Evolutionary conservation across 2,797 vertebrate species (phyloP).

Genomic region (Philypnodon macrostomus): DNA sequence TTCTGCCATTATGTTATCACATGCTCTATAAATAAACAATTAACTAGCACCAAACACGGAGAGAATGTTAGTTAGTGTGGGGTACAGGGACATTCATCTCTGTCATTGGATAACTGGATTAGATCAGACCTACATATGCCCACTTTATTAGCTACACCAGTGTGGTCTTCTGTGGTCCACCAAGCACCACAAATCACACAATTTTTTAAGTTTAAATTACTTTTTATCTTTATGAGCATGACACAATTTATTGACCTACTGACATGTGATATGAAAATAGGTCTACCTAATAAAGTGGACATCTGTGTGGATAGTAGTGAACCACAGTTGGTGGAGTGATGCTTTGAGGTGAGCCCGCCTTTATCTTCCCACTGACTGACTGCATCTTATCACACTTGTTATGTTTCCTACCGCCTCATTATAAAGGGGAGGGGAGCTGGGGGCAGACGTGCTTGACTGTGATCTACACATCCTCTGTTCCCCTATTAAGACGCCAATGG

Average conservation of each 20-base stretch:
- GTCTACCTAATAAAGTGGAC: not conserved
- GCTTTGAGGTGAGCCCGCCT: slow-evolving; percentile 38
- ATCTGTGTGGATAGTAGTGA: slow-evolving; percentile 6
- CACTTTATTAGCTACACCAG: no score
- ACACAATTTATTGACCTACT: no score
- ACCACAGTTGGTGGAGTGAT: slow-evolving; percentile 6
- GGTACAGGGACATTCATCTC: slow-evolving; percentile 5
- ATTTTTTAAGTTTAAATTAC: no score
- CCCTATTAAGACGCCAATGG: slow-evolving; percentile 57
- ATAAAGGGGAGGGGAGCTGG: slow-evolving; percentile 38
- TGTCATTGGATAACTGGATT: slow-evolving; percentile 18
- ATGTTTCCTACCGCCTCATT: slow-evolving; percentile 53
- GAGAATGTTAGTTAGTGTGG: slow-evolving; percentile 1
- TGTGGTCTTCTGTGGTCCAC: no score
- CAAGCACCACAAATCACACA: no score
- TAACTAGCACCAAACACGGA: not conserved
- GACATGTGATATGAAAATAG: no score
- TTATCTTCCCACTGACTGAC: slow-evolving; percentile 53
- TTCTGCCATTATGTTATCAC: slow-evolving; percentile 27
- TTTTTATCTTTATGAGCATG: no score
- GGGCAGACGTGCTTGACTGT: slow-evolving; percentile 50
- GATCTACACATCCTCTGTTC: slow-evolving; percentile 56
- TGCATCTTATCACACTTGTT: slow-evolving; percentile 54
- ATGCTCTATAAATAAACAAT: slow-evolving; percentile 36
- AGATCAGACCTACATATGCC: not conserved